Base-by-base conservation (phyloP, 2,888 invertebrate species). In the Lamproptera curius region DNA sequence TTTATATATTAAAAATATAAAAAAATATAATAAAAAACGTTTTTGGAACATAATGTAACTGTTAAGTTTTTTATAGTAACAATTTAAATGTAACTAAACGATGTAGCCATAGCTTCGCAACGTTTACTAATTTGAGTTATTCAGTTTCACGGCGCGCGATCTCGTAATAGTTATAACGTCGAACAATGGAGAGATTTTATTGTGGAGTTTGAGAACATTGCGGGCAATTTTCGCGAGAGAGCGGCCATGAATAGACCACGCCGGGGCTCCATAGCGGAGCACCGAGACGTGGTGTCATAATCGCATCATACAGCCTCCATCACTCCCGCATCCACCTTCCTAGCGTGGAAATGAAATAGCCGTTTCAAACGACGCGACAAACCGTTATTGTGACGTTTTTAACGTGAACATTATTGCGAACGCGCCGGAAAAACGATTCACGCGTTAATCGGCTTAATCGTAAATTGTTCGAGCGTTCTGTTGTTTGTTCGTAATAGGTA, bases 231-330 rank as follows among this genome's bases (percentile, higher is more conserved):
- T 80, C 84, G 83, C 86, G 73, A 70, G 61, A 79, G 78, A 79
- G 73, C 66, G 80, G 61, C 52, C 72, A 64, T 67, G 75, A 87
- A 86, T 85, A 66, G 76, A 59, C 64, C 63, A 57, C 67, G 61
- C 65, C 65, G 67, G 71, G 74, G 59, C 64, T 69, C 74, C 76
- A 91, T 92, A 90, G 88, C 81, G 80, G 81, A 63, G 86, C 90
- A 89, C 75, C 89, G 90, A 91, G 89, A 88, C 91, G 92, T 89
- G 87, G 84, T 68, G 86, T 75, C 67, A 87, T 92, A 92, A 92
- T 92, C 92, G 88, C 91, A 92, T 92, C 91, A 92, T 92, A 91
- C 81, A 44, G 51, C 47, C 55, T 54, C 51, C 58, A 58, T 55
- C 67, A 62, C 63, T 69, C 66, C 65, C 55, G 52, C 50, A 9